These are phyloP conservation scores for Hemiprocne comata DNA, from an alignment of 2,113 vertebrate species.

Conservation along the genomic window DNA sequence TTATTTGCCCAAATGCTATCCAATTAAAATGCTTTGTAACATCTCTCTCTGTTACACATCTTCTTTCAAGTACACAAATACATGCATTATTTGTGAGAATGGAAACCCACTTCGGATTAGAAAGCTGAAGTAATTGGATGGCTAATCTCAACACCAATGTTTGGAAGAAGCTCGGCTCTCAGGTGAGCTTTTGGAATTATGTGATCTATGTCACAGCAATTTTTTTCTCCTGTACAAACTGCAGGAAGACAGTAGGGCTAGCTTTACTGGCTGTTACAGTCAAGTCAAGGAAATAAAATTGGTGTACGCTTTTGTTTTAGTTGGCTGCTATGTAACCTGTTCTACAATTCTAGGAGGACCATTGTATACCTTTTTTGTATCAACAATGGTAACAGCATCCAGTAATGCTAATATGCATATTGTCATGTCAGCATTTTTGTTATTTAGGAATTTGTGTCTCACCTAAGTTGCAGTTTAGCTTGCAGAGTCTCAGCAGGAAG, in stretches of 20 bases:
- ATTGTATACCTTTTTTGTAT: background rate
- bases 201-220: slow-evolving; percentile 37
- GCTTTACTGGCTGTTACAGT: slow-evolving; percentile 19
- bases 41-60: background rate
- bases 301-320: background rate
- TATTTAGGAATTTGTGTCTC: slow-evolving; percentile 22
- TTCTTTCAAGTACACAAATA: slow-evolving; percentile 54
- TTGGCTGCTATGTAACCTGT: background rate
- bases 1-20: slow-evolving; percentile 50
- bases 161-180: background rate
- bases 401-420: background rate
- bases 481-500: slow-evolving; percentile 5
- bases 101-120: slow-evolving; percentile 27
- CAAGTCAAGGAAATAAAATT: slow-evolving; percentile 26
- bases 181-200: slow-evolving; percentile 21
- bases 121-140: slow-evolving; percentile 33
- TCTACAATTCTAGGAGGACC: slow-evolving; percentile 13
- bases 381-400: background rate
- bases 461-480: slow-evolving; percentile 15
- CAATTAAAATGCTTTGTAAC: slow-evolving; percentile 27
- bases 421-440: slow-evolving; percentile 15
- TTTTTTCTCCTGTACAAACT: background rate
- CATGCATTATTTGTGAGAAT: slow-evolving; percentile 48
- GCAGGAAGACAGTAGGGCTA: background rate
- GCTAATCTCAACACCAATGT: background rate